Percentiles rank a stretch among this genome's conserved stretches.
Conservation (phyloP, 2,113 vertebrate genomes). For the Diglossa brunneiventris region DNA sequence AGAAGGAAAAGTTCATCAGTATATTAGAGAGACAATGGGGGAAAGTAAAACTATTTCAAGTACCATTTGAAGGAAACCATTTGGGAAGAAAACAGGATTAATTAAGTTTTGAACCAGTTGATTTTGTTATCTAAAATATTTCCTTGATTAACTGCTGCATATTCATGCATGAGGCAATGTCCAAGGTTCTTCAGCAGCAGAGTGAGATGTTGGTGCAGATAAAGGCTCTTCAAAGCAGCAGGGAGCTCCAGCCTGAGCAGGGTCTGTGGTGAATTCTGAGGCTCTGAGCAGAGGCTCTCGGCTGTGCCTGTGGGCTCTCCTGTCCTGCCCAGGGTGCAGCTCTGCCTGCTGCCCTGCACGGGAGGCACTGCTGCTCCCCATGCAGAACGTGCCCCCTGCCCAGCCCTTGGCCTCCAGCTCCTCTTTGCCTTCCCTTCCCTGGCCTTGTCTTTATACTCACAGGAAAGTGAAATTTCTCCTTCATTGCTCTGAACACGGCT, state of each 20-base stretch:
- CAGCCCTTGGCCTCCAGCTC: no score
- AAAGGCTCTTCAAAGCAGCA: not conserved
- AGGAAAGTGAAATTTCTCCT: not conserved
- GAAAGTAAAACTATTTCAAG: constrained; percentile 33
- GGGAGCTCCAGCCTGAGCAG: not conserved
- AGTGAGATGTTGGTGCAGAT: not conserved
- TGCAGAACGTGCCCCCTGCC: accelerated
- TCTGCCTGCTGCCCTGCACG: not conserved
- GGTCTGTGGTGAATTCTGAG: accelerated
- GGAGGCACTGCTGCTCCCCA: not conserved
- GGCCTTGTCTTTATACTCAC: not conserved
- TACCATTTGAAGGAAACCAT: constrained; percentile 23
- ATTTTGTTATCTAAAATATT: constrained; percentile 52
- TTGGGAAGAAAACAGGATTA: constrained; percentile 43
- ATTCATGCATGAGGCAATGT: not conserved
- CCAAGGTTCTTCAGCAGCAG: not conserved
- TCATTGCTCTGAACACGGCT: not conserved
- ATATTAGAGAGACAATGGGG: constrained; percentile 29
- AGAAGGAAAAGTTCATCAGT: constrained; percentile 30
- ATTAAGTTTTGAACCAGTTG: constrained; percentile 32
- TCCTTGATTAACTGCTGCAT: not conserved
- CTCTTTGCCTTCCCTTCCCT: not conserved
- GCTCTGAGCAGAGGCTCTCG: not conserved
- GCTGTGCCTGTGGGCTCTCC: not conserved
- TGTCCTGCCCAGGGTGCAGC: not conserved